Evolutionary conservation across 2,113 vertebrate genomes (phyloP).

Genomic region (Misgurnus anguillicaudatus): DNA sequence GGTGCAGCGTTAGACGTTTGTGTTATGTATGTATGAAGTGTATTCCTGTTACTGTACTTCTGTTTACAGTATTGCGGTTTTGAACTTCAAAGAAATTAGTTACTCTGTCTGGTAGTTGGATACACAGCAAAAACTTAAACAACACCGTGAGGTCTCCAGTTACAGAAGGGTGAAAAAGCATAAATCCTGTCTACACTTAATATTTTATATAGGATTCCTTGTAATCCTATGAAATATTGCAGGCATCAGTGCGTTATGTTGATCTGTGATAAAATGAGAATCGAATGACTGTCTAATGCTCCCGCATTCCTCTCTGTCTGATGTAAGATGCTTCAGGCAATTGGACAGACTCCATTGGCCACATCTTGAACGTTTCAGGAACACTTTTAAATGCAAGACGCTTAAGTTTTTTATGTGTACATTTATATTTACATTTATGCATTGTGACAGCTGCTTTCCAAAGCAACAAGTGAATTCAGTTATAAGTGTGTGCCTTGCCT

Average conservation of each 20-base stretch:
- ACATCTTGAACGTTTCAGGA: slow-evolving; percentile 20
- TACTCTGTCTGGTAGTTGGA: too few relatives aligned
- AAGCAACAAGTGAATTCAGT: too few relatives aligned
- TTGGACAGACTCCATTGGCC: slow-evolving; percentile 4
- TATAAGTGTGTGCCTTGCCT: too few relatives aligned
- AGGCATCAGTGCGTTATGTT: neutral
- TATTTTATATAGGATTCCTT: slow-evolving; percentile 5
- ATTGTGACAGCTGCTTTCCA: too few relatives aligned
- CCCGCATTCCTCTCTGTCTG: slow-evolving; percentile 14
- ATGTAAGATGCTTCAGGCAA: slow-evolving; percentile 17
- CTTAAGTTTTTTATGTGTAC: neutral
- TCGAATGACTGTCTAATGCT: neutral
- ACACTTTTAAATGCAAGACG: slow-evolving; percentile 8
- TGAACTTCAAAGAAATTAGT: too few relatives aligned
- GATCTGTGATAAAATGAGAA: slow-evolving; percentile 12
- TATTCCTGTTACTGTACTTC: too few relatives aligned
- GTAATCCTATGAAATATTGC: slow-evolving; percentile 2
- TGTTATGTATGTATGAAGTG: too few relatives aligned
- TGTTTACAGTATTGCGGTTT: too few relatives aligned
- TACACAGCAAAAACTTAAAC: neutral
- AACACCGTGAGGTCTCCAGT: neutral
- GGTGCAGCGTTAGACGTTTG: too few relatives aligned
- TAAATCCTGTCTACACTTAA: neutral
- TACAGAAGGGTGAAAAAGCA: neutral
- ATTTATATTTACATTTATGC: too few relatives aligned